Percentiles rank a stretch among this genome's conserved stretches.
These are phyloP conservation scores for Aix galericulata DNA, from an alignment of 2,113 vertebrate species.

Conservation along the genomic window DNA sequence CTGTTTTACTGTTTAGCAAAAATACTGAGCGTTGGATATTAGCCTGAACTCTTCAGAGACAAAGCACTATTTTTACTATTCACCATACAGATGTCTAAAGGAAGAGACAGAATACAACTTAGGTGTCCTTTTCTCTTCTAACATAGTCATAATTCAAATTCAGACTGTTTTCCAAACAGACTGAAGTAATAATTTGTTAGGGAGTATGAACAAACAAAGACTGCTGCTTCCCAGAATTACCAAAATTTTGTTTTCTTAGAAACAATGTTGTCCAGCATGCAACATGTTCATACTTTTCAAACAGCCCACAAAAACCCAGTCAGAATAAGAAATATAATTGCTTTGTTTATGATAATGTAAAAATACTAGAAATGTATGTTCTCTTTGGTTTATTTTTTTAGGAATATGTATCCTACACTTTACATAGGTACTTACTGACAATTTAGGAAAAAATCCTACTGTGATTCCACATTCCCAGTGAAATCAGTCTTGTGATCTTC, in stretches of 20 bases:
- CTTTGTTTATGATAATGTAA: neutral
- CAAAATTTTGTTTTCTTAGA: neutral
- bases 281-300: neutral
- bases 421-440: neutral
- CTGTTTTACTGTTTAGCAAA: constrained; percentile 5
- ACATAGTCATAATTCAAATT: neutral
- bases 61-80: constrained; percentile 27
- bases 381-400: neutral
- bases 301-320: neutral
- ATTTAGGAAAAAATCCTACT: neutral
- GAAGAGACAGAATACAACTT: neutral
- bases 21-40: constrained; percentile 17
- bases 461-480: neutral
- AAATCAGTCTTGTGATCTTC: neutral
- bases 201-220: neutral
- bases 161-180: constrained; percentile 5
- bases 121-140: constrained; percentile 27
- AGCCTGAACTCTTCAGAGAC: constrained; percentile 23
- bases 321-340: neutral
- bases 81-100: neutral
- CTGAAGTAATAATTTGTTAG: neutral
- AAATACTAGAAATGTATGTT: neutral
- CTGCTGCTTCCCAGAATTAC: constrained; percentile 10
- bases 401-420: neutral
- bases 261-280: neutral